Base-by-base conservation (phyloP, 92 coral and sea anemone species). In the Muricea muricata region DNA sequence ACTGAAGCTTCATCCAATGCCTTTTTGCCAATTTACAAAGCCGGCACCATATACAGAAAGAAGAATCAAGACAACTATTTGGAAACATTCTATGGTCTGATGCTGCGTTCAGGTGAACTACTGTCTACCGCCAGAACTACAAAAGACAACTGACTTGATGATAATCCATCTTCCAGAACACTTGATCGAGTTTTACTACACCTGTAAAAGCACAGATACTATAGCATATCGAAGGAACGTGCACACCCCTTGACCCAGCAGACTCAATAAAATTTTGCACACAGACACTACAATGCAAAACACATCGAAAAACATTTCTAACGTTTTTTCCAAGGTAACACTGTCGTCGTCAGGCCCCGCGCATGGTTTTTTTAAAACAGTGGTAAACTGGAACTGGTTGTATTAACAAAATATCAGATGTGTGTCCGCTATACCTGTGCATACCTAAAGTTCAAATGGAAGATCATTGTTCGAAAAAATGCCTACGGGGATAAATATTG, bases 151-250 rank as follows among this genome's bases (percentile, higher is more conserved):
- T 13, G 24, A 63, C 39, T 63, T 63, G 3, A 31, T 63, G 3
- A 63, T n/a, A 32, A 63, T 63, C 15, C 70, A 63, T 31, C 30
- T 63, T n/a, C 70, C 29, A 63, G 70, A 63, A 25, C 70, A 15
- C 24, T 31, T 63, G 24, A 31, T 63, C 5, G 17, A 31, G 4
- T 63, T 26, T 63, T 63, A n/a, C 24, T 1, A 25, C 39, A 31
- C 4, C 39, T 1, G 39, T 31, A 12, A 31, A 63, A 2, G 12
- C 33, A 7, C 7, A 15, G 70, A 1, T 15, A n/a, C 7, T 10
- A n/a, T n/a, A 31, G 70, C 32, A 12, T 25, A 25, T 32, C 70
- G 24, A 31, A 26, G 32, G 70, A 63, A 63, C 15, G 9, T 7
- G 70, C 17, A 31, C 32, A 31, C 3, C n/a, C n/a, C 32, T 26